phyloP scores from a whole-genome alignment of 2,797 vertebrate genomes.

The Molossus molossus region DNA sequence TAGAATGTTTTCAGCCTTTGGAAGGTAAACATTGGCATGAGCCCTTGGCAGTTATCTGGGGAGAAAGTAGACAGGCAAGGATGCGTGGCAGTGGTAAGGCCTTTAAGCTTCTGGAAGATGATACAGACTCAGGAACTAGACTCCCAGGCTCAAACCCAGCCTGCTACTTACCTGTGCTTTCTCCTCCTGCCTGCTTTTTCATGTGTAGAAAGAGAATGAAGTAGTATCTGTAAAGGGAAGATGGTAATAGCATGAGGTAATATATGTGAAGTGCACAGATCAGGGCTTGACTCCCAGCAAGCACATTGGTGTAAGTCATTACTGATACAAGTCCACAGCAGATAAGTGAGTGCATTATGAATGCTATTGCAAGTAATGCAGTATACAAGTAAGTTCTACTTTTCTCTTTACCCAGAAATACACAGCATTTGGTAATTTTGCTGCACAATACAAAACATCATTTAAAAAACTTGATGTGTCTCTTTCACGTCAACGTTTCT shows the following conservation, averaged over 20 bases:
- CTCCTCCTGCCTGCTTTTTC: not conserved
- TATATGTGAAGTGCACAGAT: not conserved
- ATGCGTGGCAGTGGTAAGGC: not conserved
- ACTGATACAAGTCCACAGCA: not conserved
- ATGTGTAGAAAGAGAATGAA: not conserved
- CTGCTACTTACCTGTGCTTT: rapidly evolving
- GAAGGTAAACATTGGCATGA: not conserved
- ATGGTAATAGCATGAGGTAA: not conserved
- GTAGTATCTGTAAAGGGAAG: not conserved
- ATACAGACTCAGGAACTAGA: not conserved
- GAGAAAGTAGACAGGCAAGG: not conserved
- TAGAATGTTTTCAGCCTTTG: not conserved
- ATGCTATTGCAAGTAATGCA: not conserved
- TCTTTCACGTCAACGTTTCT: no score
- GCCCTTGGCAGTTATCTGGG: not conserved
- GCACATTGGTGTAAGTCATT: not conserved
- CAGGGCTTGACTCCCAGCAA: not conserved
- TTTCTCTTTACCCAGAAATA: constrained; percentile 2
- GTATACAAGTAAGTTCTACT: not conserved
- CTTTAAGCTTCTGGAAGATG: not conserved
- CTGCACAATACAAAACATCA: not conserved
- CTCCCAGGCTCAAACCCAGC: not conserved
- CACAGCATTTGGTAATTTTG: constrained; percentile 19
- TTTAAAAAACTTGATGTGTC: not conserved
- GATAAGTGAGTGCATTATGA: not conserved